phyloP scores from a whole-genome alignment of 2,797 vertebrate genomes.

The Manis crassicaudata region DNA sequence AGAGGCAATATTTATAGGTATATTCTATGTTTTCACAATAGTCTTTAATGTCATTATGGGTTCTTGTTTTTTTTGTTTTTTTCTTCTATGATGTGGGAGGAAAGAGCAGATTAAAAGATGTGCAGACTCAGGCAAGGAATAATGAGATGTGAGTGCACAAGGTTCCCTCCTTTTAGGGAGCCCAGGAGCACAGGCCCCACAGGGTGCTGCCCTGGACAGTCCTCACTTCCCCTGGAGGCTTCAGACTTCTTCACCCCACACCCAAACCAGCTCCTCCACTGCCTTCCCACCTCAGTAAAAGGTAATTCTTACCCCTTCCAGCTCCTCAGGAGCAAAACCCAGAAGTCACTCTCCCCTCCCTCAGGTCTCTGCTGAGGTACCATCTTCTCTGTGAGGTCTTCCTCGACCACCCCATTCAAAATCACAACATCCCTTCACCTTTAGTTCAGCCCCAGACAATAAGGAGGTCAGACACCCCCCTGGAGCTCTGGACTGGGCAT shows the following conservation, averaged over 20 bases:
- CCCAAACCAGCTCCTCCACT: not conserved
- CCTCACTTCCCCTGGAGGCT: not conserved
- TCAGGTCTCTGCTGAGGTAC: not conserved
- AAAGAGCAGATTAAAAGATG: constrained; percentile 16
- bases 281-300: not conserved
- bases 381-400: not conserved
- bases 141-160: not conserved
- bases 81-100: not conserved
- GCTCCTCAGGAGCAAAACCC: not conserved
- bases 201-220: not conserved
- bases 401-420: not conserved
- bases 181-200: not conserved
- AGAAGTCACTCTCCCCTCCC: not conserved
- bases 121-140: not conserved
- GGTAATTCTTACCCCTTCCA: not conserved
- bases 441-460: not conserved
- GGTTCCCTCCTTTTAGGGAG: not conserved
- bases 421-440: not conserved
- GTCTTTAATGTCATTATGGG: constrained; percentile 1
- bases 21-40: constrained; percentile 7
- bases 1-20: not conserved
- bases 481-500: not conserved
- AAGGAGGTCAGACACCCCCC: not conserved
- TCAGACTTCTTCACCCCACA: not conserved
- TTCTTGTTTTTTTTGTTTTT: not conserved